Evolutionary conservation across 2,797 vertebrate genomes (phyloP).

Genomic region (Pseudocheirus occidentalis): DNA sequence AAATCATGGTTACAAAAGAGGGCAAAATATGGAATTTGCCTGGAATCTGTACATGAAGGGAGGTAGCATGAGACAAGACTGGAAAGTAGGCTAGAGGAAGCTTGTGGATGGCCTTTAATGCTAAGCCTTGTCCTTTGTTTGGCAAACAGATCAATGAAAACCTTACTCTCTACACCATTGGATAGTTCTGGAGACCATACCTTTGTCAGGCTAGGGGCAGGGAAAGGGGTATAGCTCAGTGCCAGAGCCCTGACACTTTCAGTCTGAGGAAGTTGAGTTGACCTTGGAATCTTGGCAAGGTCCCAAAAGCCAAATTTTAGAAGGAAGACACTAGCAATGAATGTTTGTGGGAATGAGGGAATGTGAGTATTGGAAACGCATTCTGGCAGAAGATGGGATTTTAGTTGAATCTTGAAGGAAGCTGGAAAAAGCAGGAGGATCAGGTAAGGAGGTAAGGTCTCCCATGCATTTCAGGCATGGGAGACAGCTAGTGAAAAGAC

Average conservation of each 20-base stretch:
- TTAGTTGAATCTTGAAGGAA: background rate
- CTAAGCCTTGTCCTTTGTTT: too few species aligned
- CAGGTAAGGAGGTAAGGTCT: background rate
- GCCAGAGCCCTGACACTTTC: background rate
- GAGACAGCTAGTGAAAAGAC: background rate
- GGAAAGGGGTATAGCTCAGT: background rate
- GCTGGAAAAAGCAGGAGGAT: background rate
- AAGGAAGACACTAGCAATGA: background rate
- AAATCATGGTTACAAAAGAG: background rate
- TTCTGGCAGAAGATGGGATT: background rate
- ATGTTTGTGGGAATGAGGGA: background rate
- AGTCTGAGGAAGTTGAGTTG: background rate
- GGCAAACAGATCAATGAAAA: too few species aligned
- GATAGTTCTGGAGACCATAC: background rate
- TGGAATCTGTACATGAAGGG: background rate
- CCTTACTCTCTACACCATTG: too few species aligned
- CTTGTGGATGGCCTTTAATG: background rate
- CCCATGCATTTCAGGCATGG: background rate
- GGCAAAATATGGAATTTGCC: background rate
- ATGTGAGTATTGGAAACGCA: too few species aligned
- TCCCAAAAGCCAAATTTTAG: background rate
- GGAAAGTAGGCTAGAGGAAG: background rate
- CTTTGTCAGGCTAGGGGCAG: background rate
- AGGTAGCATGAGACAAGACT: background rate
- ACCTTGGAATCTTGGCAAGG: background rate